Evolutionary conservation across 1,140 invertebrate genomes (phyloP), one percentile per base, ranked within the genome.

Genomic region (Apis cerana): DNA sequence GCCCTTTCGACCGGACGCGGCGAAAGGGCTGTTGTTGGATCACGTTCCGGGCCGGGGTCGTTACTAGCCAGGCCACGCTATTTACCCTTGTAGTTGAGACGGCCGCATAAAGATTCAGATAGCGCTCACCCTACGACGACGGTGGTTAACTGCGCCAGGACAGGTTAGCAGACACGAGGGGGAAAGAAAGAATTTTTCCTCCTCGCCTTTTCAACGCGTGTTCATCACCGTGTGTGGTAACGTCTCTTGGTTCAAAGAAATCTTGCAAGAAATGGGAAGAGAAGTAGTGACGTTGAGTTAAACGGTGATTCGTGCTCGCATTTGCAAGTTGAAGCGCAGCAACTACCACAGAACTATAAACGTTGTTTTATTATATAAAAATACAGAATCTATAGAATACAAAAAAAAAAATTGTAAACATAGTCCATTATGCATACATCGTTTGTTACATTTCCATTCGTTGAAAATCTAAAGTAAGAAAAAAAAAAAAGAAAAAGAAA

Each of bases 101-200:
- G 64, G 82, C 75, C 88, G 83, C 84, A 90, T 91, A 91, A 91
- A 91, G 91, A 91, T 91, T 71, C 84, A 90, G 90, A 91, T 91
- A 91, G 85, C 82, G 85, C n/a, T 19, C 15, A 50, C 75, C 61
- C 61, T 67, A 62, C 72, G 83, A 67, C 61, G 68, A 78, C 78
- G 48, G 81, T 86, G 85, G 83, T 83, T 88, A 89, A 89, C 88
- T 86, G 79, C 80, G 21, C 33, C 82, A 68, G 71, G 86, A 80
- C 88, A 85, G 80, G 80, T 87, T 87, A 62, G 5, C 15, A 10
- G 17, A 81, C 74, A 75, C 58, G 76, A 71, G 71, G 54, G 72
- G 69, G 54, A n/a, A 79, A 89, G 86, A 84, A 80, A n/a, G n/a
- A n/a, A 33, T 74, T 67, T 21, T 74, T 48, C 67, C 65, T 56